Base-by-base conservation (phyloP, 1,140 invertebrate genomes). In the Scaptodrosophila lebanonensis region DNA sequence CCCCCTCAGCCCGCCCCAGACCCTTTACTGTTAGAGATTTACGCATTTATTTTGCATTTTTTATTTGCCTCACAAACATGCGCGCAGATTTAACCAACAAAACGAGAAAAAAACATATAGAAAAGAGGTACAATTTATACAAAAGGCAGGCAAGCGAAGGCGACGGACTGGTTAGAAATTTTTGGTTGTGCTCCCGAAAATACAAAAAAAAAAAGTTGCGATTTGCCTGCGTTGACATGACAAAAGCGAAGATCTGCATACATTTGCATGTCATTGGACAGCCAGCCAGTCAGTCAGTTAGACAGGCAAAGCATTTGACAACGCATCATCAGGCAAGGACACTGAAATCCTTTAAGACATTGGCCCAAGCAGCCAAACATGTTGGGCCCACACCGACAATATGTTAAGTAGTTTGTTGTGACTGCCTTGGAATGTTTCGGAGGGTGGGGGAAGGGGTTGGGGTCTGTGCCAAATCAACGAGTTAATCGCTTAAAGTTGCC, bases 21-120 rank as follows among this genome's bases (percentile, higher is more conserved):
- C 60, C 27, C 20, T 39, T 48, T 20, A 39, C 40, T 45, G 56
- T 84, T 70, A 64, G 79, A 84, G 79, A 84, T 84, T 84, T 75
- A 84, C 79, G 79, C 79, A 84, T 84, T 84, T 84, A 84, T 79
- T 84, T 84, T 71, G 69, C 79, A 84, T 83, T 83, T 79, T 83
- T 83, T 83, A 83, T 82, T 56, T 67, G 38, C 73, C 73, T 61
- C 67, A 77, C 50, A 64, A 73, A 83, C 73, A 79, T 79, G 79
- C 79, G 73, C 73, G 68, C 73, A 79, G 76, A 83, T 83, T 83
- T 84, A 72, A 76, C 56, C 60, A 83, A 69, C 67, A 59, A 72
- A 61, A 72, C 40, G 48, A 33, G 15, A n/a, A n/a, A n/a, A n/a
- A 25, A 12, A 54, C 4, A 39, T 27, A 40, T 32, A 35, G 15